Conservation (phyloP, 2,113 vertebrate species). For the Glaucidium brasilianum region DNA sequence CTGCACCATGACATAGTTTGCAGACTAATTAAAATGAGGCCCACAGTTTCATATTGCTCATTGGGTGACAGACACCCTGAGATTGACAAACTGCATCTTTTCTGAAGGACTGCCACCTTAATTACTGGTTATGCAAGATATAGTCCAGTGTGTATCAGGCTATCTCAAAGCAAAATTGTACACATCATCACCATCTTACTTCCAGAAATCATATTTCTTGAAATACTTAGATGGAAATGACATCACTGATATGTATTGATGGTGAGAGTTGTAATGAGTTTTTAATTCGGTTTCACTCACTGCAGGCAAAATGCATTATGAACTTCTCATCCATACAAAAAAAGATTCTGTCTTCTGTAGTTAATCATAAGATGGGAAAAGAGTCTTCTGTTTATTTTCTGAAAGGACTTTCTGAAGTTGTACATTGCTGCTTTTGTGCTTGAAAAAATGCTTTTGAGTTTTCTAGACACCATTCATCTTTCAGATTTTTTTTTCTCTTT, state of each 20-base stretch:
- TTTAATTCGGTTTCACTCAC: neutral
- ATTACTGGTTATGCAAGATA: neutral
- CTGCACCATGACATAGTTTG: neutral
- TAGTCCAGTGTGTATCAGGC: neutral
- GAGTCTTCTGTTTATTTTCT: neutral
- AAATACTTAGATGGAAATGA: neutral
- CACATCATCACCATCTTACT: neutral
- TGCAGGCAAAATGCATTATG: neutral
- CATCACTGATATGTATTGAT: neutral
- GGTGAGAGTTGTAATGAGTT: neutral
- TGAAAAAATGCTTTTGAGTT: neutral
- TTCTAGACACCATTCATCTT: neutral
- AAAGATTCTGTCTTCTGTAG: neutral
- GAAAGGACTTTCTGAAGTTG: neutral
- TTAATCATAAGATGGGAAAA: neutral
- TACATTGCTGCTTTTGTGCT: neutral
- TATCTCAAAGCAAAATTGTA: neutral
- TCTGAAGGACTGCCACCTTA: neutral
- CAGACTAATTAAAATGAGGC: neutral
- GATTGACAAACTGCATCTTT: neutral
- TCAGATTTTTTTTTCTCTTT: neutral
- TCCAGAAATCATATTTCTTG: neutral
- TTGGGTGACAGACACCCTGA: neutral
- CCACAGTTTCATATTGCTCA: neutral
- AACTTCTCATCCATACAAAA: neutral